Base-by-base conservation (phyloP, 2,888 invertebrate genomes). In the Sarcophaga variegata region DNA sequence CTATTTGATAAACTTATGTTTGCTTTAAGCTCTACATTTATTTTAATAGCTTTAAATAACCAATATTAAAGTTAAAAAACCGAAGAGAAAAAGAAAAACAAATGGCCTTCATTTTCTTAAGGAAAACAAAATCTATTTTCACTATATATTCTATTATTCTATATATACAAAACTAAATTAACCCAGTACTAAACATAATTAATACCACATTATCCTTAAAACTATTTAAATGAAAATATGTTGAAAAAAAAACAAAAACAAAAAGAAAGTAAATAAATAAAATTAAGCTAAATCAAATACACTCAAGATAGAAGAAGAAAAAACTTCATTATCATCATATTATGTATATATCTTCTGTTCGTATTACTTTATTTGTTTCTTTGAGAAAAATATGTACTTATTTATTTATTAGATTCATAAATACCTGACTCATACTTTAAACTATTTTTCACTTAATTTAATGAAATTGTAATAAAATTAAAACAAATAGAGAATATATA, bases 51-150 rank as follows among this genome's bases (percentile, higher is more conserved):
- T 72, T 76, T 77, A 66, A 74, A 85, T 85, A 54, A 72, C 2
- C 54, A 59, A 27, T 70, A 64, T 6, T 4, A 45, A 45, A 74
- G 45, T 60, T 59, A 14, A 60, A 71, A 59, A 22, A 71, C 71
- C 17, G 54, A 4, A 67, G 25, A 67, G 25, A 54, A 71, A 2
- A 45, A 69, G 45, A 67, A 66, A 60, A 54, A 25, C 12, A 49
- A 72, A 70, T 83, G 77, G 86, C 83, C 81, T 87, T 87, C 22
- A 75, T 81, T 81, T 83, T 86, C 62, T 37, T 72, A 83, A 54
- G 25, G 78, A 67, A 78, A 69, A 12, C 45, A 22, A 67, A 64
- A 75, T 66, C 62, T 63, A 60, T 76, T 76, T 70, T 72, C 77
- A 45, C 25, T 63, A 77, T 54, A 17, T 54, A 54, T 54, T 4